Evolutionary conservation across 2,113 vertebrate genomes (phyloP), one percentile per base, ranked within the genome.

Genomic region (Psephotus haematonotus): DNA sequence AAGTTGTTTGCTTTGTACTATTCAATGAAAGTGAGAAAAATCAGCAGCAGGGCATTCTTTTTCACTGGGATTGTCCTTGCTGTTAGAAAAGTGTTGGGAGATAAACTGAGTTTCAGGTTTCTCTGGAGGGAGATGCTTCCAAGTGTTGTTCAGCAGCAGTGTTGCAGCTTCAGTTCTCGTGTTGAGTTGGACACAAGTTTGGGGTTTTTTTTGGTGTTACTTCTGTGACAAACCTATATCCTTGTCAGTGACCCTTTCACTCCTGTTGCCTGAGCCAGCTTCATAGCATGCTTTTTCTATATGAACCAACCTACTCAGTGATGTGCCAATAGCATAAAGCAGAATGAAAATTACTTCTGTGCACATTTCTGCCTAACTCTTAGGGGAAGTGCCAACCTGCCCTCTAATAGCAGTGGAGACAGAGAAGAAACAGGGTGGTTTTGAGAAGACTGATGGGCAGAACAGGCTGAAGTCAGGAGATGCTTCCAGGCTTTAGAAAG

Each of bases 261-360:
- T 96, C 25, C 47, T 90, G 59, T 63, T 93, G 39, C 53, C 65
- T 92, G 71, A 94, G 79, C 85, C 71, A 92, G 25, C 43, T 90
- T 77, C 68, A 39, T 88, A 60, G 77, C 52, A 16, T 80, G 44
- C 49, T 49, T 81, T 70, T 94, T 68, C 39, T 78, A 65, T 88
- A 75, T 84, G 80, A 93, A 35, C 47, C 37, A 57, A n/a, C 76
- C 82, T 92, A 64, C 90, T 78, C 13, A 75, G 39, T 1, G 1
- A 7, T 67, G 24, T 93, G 69, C 86, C 64, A 78, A 6, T 41
- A 86, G 37, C 47, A 41, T 68, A 87, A 93, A 70, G 31, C 69
- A 92, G 33, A 88, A 74, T 41, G 22, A 86, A 8, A 86, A 44
- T 59, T 87, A n/a, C 39, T 74, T 90, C 60, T 75, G 13, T 81